phyloP scores from a whole-genome alignment of 1,140 invertebrate genomes.

The Chionoecetes opilio region DNA sequence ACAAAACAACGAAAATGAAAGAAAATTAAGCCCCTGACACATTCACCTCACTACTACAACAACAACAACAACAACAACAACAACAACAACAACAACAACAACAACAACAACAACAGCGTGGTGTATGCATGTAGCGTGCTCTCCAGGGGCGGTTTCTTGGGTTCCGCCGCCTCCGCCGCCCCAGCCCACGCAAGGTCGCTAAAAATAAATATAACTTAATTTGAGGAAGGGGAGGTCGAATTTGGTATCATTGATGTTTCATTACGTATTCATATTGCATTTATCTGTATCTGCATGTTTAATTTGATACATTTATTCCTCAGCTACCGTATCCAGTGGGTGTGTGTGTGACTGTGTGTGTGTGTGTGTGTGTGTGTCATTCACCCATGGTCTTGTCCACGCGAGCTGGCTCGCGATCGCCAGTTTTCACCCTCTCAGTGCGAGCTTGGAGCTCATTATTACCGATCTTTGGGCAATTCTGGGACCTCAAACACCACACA shows the following conservation, averaged over 20 bases:
- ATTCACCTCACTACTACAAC: too few species aligned
- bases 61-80: too few species aligned
- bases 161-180: neutral
- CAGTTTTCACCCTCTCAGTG: too few species aligned
- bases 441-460: too few species aligned
- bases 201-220: slow-evolving; percentile 54
- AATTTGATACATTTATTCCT: neutral
- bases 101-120: too few species aligned
- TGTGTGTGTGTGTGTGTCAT: slow-evolving; percentile 54
- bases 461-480: too few species aligned
- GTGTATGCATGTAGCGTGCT: neutral
- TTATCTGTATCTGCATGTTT: slow-evolving; percentile 53
- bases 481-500: too few species aligned
- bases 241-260: slow-evolving; percentile 50
- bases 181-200: neutral
- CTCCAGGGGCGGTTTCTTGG: neutral
- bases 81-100: too few species aligned
- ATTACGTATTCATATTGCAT: slow-evolving; percentile 55
- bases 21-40: too few species aligned
- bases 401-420: too few species aligned
- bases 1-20: too few species aligned
- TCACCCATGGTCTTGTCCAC: too few species aligned
- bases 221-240: slow-evolving; percentile 47
- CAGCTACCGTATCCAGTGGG: neutral
- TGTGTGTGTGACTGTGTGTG: neutral